Conservation (phyloP, 2,888 invertebrate species). For the Nasonovia ribisnigri region DNA sequence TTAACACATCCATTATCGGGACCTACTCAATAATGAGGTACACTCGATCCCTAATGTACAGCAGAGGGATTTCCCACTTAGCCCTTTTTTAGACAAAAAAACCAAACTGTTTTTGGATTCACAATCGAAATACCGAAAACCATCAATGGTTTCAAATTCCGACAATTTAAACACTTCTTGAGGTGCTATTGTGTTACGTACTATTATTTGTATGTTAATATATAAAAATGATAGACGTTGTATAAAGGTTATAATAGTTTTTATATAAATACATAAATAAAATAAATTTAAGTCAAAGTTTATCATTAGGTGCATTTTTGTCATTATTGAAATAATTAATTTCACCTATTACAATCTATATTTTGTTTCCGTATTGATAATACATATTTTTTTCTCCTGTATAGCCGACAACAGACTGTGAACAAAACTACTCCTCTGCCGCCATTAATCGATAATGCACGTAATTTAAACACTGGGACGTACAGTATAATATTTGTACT, state of each 20-base stretch:
- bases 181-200: not conserved
- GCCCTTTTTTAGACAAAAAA: no score
- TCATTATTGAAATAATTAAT: not conserved
- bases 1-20: no score
- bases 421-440: no score
- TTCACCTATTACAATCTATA: not conserved
- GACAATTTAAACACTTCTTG: not conserved
- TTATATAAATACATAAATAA: not conserved
- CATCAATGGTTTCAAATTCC: not conserved
- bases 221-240: not conserved
- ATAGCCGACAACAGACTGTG: no score
- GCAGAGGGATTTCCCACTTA: no score
- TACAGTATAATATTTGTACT: not conserved
- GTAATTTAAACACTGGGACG: not conserved
- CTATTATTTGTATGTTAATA: not conserved
- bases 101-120: not conserved
- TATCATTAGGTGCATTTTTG: not conserved
- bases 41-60: no score
- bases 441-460: not conserved
- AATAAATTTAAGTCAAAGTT: not conserved
- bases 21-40: no score
- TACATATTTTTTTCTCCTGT: no score
- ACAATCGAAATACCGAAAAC: no score
- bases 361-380: not conserved
- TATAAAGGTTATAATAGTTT: not conserved